Evolutionary conservation across 2,888 invertebrate species (phyloP), one percentile per base, ranked within the genome.

Genomic region (Cetonia aurata): DNA sequence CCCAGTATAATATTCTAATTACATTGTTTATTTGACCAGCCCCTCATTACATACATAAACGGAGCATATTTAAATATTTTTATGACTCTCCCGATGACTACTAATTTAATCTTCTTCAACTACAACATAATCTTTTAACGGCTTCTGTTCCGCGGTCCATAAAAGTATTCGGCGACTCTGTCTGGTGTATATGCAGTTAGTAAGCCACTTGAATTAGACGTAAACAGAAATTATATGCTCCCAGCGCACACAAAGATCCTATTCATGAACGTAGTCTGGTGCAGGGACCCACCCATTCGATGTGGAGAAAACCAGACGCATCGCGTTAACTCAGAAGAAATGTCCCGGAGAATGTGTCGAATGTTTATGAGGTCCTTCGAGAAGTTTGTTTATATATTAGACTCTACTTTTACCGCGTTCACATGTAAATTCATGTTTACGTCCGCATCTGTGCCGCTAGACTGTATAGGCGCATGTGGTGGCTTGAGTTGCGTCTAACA

Each of bases 401-500:
- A 44, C 56, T 56, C 55, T 67, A 67, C 55, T 55, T 67, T 67
- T 67, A 67, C 67, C 67, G 44, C 67, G 53, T 67, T 67, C 67
- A 67, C 67, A 67, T 67, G 67, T 67, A 67, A 67, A 67, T 67
- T 67, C n/a, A 41, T 67, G 67, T 67, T 67, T 67, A 67, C 57
- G 67, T 67, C 67, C 55, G 67, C 57, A 15, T 41, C 57, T 57
- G 48, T 48, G 48, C 48, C 3, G n/a, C n/a, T n/a, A n/a, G n/a
- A 13, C 17, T 17, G 15, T 8, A n/a, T 1, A 12, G 48, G 1
- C 48, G 37, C 37, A 37, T 37, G 37, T 37, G 37, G 37, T 37
- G 37, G 37, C 37, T 37, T 37, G 37, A 37, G 10, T 37, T 37
- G 8, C 6, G 4, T 25, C 37, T 37, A 8, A 37, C 37, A 37